Percentiles rank a stretch among this genome's conserved stretches.
Evolutionary conservation across 2,797 vertebrate genomes (phyloP).

Genomic region (Sebastes hubbsi): DNA sequence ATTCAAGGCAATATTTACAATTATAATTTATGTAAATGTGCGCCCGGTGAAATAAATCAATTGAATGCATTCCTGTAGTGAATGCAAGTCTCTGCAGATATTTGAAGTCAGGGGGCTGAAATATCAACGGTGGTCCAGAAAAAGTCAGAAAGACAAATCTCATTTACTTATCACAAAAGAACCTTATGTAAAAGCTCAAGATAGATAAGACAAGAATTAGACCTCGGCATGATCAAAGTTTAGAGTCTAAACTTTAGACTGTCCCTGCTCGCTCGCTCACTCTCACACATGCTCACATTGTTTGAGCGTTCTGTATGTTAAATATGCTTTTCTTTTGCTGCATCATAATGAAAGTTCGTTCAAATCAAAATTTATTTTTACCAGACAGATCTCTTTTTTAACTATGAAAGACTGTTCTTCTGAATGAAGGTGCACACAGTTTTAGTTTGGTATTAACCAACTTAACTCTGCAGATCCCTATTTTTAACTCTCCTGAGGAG

Average conservation of each 20-base stretch:
- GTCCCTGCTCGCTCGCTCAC: not conserved
- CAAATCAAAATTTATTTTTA: not conserved
- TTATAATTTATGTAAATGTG: constrained; percentile 57
- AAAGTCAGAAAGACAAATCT: not conserved
- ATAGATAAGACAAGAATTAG: not conserved
- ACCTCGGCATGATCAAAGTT: not conserved
- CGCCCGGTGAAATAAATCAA: constrained; percentile 38
- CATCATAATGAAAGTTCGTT: not conserved
- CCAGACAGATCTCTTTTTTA: no score
- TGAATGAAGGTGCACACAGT: constrained; percentile 11
- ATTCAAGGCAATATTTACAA: constrained; percentile 52
- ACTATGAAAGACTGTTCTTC: not conserved
- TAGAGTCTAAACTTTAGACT: not conserved
- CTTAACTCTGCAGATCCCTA: not conserved
- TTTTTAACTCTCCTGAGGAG: not conserved
- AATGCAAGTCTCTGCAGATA: constrained; percentile 33
- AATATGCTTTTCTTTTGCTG: not conserved
- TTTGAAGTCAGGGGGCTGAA: constrained; percentile 15
- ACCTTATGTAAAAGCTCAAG: not conserved
- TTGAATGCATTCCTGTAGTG: constrained; percentile 36
- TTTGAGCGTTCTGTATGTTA: constrained; percentile 26
- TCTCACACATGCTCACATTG: constrained; percentile 10
- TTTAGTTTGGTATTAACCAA: not conserved
- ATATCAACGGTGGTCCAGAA: constrained; percentile 13
- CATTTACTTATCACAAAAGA: constrained; percentile 15